Evolutionary conservation across 2,113 vertebrate genomes (phyloP).

Genomic region (Neofelis nebulosa): DNA sequence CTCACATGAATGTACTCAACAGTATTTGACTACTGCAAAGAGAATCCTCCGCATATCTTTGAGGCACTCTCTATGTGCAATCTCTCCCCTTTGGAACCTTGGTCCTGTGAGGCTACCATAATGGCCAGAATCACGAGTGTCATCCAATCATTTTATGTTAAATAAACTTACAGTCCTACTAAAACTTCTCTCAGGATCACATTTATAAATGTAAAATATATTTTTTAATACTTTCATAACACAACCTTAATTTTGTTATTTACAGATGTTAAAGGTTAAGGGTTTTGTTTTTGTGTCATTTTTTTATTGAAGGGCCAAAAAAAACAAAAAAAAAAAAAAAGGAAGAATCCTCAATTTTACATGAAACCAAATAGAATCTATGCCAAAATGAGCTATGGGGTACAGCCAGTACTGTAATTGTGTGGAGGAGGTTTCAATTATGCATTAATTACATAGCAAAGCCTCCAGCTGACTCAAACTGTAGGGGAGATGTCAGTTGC

Average conservation of each 20-base stretch:
- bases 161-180: neutral
- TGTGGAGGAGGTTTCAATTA: constrained; percentile 75
- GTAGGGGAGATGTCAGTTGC: constrained; percentile 64
- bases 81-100: neutral
- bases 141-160: neutral
- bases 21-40: neutral
- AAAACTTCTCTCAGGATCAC: constrained; percentile 2
- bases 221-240: constrained; percentile 6
- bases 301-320: neutral
- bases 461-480: constrained; percentile 70
- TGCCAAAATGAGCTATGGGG: constrained; percentile 44
- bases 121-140: neutral
- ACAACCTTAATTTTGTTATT: constrained; percentile 34
- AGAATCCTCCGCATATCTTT: neutral
- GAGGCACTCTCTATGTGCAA: neutral
- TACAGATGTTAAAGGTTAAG: neutral
- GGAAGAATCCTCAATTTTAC: constrained; percentile 39
- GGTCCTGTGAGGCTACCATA: neutral
- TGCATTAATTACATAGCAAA: constrained; percentile 68
- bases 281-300: constrained; percentile 10
- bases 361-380: constrained; percentile 66
- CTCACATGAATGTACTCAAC: neutral
- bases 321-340: neutral
- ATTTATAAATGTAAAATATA: neutral
- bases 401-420: constrained; percentile 58